phyloP scores from a whole-genome alignment of 2,888 invertebrate species.

The Mantis religiosa region DNA sequence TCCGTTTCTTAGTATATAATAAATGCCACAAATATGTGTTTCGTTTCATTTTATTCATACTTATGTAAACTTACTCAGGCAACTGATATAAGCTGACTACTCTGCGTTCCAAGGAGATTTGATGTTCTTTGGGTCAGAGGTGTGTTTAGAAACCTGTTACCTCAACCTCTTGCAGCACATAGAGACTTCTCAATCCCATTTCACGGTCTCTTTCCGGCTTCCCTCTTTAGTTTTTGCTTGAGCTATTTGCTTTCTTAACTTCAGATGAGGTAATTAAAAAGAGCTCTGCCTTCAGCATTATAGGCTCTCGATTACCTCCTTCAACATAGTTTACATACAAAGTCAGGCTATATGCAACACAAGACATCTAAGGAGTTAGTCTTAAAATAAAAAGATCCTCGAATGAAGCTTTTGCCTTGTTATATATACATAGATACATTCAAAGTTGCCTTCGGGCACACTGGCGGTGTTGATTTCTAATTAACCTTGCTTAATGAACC shows the following conservation, averaged over 20 bases:
- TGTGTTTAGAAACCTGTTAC: not conserved
- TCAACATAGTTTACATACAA: not conserved
- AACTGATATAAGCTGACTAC: too few species aligned
- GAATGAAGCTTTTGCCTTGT: slow-evolving; percentile 26
- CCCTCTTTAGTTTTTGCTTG: not conserved
- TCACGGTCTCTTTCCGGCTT: not conserved
- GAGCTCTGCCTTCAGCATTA: slow-evolving; percentile 1
- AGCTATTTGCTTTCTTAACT: not conserved
- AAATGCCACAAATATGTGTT: too few species aligned
- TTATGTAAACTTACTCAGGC: too few species aligned
- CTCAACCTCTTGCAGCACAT: not conserved
- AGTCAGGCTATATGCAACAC: not conserved
- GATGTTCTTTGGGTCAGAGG: too few species aligned
- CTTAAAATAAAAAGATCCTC: slow-evolving; percentile 18
- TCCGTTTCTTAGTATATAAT: too few species aligned
- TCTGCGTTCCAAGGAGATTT: too few species aligned
- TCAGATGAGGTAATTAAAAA: slow-evolving; percentile 27
- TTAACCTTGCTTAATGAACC: slow-evolving; percentile 42
- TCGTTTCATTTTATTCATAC: too few species aligned
- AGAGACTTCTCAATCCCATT: not conserved
- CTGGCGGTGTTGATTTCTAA: slow-evolving; percentile 42
- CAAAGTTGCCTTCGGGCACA: slow-evolving; percentile 22
- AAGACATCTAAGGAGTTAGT: slow-evolving; percentile 8
- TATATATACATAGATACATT: slow-evolving; percentile 24
- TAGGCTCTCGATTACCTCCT: not conserved